phyloP scores from a whole-genome alignment of 2,888 invertebrate species.

The Cheilosia grossa region DNA sequence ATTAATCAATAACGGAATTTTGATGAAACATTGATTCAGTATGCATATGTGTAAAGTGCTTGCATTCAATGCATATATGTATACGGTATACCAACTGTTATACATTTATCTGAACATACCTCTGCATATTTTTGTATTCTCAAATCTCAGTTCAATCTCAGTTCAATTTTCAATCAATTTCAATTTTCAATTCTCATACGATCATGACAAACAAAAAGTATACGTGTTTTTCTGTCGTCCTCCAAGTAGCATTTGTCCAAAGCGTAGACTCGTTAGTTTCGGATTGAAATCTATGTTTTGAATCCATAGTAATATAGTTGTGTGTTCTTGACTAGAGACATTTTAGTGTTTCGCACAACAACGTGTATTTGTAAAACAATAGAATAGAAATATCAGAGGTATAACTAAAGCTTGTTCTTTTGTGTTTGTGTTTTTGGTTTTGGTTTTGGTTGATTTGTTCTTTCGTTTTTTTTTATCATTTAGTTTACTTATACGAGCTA shows the following conservation, averaged over 20 bases:
- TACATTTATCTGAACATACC: slow-evolving; percentile 71
- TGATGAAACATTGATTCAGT: slow-evolving; percentile 59
- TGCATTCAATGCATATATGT: slow-evolving; percentile 65
- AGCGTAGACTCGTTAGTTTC: slow-evolving; percentile 46
- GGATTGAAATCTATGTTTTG: slow-evolving; percentile 37
- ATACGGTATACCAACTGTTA: slow-evolving; percentile 58
- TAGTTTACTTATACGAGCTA: neutral
- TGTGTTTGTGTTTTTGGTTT: slow-evolving; percentile 11
- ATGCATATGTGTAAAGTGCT: slow-evolving; percentile 56
- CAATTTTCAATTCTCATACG: slow-evolving; percentile 13
- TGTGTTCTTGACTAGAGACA: slow-evolving; percentile 30
- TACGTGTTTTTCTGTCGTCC: slow-evolving; percentile 37
- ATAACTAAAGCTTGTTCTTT: slow-evolving; percentile 43
- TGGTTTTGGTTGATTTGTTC: neutral
- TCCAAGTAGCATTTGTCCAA: slow-evolving; percentile 39
- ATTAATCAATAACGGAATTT: slow-evolving; percentile 64
- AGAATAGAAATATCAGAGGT: slow-evolving; percentile 71
- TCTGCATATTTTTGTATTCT: slow-evolving; percentile 70
- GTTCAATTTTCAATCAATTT: no score
- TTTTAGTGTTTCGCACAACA: slow-evolving; percentile 13
- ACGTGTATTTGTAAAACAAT: slow-evolving; percentile 27
- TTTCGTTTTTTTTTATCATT: neutral
- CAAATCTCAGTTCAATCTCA: slow-evolving; percentile 2
- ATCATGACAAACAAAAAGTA: slow-evolving; percentile 42
- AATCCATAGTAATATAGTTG: slow-evolving; percentile 22